phyloP scores from a whole-genome alignment of 2,888 invertebrate genomes.

The Esperia sulphurella region DNA sequence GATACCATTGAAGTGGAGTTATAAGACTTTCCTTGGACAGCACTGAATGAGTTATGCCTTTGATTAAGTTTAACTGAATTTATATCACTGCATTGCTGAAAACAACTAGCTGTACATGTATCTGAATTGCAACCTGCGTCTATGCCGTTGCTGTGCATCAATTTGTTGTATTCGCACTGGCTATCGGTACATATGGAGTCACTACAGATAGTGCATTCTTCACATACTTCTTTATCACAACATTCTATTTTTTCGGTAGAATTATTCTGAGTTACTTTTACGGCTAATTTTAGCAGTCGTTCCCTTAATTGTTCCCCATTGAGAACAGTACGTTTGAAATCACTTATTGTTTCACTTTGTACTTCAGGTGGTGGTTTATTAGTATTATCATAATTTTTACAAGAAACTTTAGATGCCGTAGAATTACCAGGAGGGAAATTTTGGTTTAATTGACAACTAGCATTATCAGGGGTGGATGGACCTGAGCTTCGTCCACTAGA shows the following conservation, averaged over 20 bases:
- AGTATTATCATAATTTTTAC: constrained; percentile 44
- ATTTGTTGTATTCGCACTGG: constrained; percentile 71
- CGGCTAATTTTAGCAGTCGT: constrained; percentile 81
- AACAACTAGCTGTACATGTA: constrained; percentile 64
- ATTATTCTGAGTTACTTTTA: constrained; percentile 66
- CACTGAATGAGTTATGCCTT: constrained; percentile 72
- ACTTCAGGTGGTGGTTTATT: constrained; percentile 31
- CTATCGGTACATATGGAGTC: constrained; percentile 75
- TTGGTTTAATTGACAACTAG: constrained; percentile 73
- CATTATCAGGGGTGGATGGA: constrained; percentile 81
- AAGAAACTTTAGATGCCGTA: constrained; percentile 36
- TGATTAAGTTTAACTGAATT: constrained; percentile 53
- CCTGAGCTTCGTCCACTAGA: constrained; percentile 86
- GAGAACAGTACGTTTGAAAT: constrained; percentile 70
- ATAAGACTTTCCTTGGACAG: constrained; percentile 63
- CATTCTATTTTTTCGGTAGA: constrained; percentile 73
- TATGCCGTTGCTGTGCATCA: constrained; percentile 66
- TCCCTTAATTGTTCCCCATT: constrained; percentile 84
- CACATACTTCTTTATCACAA: constrained; percentile 74
- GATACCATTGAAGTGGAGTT: constrained; percentile 41
- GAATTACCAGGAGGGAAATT: constrained; percentile 57
- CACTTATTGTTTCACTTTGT: constrained; percentile 58
- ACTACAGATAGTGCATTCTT: constrained; percentile 73
- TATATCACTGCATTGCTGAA: constrained; percentile 55
- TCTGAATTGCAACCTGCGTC: constrained; percentile 68